Evolutionary conservation across 2,797 vertebrate species (phyloP).

Genomic region (Notamacropus eugenii): DNA sequence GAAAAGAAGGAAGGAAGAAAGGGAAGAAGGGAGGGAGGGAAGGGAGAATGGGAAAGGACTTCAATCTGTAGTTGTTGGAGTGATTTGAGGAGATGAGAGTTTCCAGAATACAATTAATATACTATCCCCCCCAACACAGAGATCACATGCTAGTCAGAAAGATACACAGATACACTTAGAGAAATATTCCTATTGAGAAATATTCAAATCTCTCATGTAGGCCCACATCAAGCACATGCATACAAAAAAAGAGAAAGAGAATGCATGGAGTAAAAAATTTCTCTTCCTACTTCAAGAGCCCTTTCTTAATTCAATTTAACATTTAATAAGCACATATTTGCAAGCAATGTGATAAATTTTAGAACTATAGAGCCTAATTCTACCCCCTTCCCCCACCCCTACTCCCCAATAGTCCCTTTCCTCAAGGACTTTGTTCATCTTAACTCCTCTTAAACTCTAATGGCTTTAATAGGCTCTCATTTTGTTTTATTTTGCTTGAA

Average conservation of each 20-base stretch:
- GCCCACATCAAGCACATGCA: background rate
- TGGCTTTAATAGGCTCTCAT: background rate
- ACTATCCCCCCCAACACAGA: background rate
- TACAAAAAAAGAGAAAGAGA: background rate
- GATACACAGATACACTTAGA: background rate
- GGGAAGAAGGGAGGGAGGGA: too few relatives aligned
- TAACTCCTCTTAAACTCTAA: background rate
- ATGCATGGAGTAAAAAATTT: background rate
- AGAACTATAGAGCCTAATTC: background rate
- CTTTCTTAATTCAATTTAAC: background rate
- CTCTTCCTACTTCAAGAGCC: background rate
- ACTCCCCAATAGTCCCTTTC: background rate
- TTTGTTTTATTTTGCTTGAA: background rate
- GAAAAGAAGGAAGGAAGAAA: too few relatives aligned
- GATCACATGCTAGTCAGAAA: background rate
- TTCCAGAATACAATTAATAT: background rate
- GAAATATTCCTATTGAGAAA: background rate
- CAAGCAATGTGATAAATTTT: background rate
- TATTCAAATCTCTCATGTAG: background rate
- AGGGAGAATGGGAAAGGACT: background rate
- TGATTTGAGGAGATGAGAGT: background rate
- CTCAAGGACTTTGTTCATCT: background rate
- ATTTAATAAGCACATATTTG: background rate
- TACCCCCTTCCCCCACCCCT: background rate
- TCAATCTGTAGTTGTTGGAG: background rate